phyloP scores from a whole-genome alignment of 2,888 invertebrate species.

The Stictocephala bisonia region DNA sequence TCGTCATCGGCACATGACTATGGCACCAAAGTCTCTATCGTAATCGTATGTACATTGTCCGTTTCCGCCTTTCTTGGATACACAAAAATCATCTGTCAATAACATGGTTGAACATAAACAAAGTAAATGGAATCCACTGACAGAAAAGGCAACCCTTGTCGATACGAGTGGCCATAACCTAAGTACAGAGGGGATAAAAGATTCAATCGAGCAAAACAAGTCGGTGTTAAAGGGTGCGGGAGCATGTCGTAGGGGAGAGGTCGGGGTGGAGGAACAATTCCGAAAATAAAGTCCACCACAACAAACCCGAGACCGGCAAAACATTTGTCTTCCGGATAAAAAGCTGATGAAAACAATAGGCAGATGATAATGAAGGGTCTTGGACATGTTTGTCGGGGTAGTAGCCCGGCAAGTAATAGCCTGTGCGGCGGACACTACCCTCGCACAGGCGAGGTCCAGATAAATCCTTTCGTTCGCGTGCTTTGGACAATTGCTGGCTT shows the following conservation, averaged over 20 bases:
- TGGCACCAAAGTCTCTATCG: no score
- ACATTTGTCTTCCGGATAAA: conserved; percentile 26
- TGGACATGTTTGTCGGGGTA: background rate
- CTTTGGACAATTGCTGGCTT: conserved; percentile 15
- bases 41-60: no score
- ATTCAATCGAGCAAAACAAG: conserved; percentile 25
- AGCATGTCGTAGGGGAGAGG: conserved; percentile 2
- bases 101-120: no score
- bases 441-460: background rate
- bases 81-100: no score
- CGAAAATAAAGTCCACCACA: conserved; percentile 11
- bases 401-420: background rate
- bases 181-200: background rate
- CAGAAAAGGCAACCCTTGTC: no score
- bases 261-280: background rate
- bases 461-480: conserved; percentile 1
- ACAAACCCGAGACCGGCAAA: conserved; percentile 7
- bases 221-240: background rate
- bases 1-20: no score
- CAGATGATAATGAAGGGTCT: conserved; percentile 27
- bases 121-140: no score
- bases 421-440: background rate
- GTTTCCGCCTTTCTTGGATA: no score
- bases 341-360: conserved; percentile 34
- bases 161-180: conserved; percentile 14